Evolutionary conservation across 2,888 invertebrate species (phyloP).

Genomic region (Oasisia sp.): DNA sequence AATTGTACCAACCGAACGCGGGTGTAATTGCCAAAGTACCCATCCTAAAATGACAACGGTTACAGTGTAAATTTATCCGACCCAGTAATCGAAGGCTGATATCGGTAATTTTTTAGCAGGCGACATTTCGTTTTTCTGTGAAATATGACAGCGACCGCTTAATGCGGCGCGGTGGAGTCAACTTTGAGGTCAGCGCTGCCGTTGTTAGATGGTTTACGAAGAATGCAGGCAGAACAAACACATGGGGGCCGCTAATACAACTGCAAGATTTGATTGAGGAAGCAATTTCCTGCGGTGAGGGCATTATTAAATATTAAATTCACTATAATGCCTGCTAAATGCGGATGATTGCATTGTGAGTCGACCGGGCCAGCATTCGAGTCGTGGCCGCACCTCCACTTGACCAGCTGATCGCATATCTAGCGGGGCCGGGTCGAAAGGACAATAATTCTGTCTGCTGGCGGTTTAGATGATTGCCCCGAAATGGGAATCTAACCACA

Average conservation of each 20-base stretch:
- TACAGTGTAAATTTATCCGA: no score
- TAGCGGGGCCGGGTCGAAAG: neutral
- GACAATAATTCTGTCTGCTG: neutral
- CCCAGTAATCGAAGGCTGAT: no score
- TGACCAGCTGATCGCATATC: neutral
- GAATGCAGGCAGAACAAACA: neutral
- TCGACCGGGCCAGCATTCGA: neutral
- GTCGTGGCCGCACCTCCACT: neutral
- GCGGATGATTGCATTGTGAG: constrained; percentile 5
- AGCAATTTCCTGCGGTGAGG: constrained; percentile 12
- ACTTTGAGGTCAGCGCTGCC: neutral
- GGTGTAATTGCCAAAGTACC: neutral
- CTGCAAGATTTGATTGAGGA: constrained; percentile 13
- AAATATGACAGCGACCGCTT: neutral
- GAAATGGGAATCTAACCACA: constrained; percentile 3
- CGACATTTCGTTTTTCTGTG: neutral
- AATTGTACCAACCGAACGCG: neutral
- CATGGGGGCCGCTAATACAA: neutral
- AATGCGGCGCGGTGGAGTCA: neutral
- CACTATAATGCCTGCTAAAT: constrained; percentile 17
- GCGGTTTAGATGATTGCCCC: neutral
- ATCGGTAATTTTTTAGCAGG: neutral
- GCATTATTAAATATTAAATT: constrained; percentile 17
- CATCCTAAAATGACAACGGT: no score
- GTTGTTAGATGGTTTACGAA: neutral